A percentile compares a stretch with the other conserved stretches of the same genome.
These are phyloP conservation scores for Eulemur macaco DNA, from an alignment of 2,113 vertebrate genomes.

Conservation along the genomic window DNA sequence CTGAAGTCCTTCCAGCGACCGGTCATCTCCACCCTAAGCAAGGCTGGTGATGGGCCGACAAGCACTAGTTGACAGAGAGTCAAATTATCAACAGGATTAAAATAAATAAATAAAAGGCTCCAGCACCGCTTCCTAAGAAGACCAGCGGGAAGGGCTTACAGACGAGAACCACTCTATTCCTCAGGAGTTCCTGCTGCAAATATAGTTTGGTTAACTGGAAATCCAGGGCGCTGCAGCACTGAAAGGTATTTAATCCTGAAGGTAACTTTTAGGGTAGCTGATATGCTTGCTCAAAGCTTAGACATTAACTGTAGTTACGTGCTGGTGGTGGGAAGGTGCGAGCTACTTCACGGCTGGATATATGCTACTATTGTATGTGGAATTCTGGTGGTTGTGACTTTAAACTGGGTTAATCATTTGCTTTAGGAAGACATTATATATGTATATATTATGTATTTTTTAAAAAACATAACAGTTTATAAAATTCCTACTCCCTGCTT, in stretches of 20 bases:
- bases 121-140: constrained; percentile 79
- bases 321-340: constrained; percentile 33
- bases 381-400: constrained; percentile 60
- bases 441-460: constrained; percentile 46
- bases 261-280: constrained; percentile 83
- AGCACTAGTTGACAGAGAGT: constrained; percentile 87
- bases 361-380: constrained; percentile 65
- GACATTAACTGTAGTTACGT: constrained; percentile 65
- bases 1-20: constrained; percentile 80
- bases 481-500: constrained; percentile 56
- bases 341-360: constrained; percentile 60
- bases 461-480: constrained; percentile 58
- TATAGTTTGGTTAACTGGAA: constrained; percentile 84
- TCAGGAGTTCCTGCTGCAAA: constrained; percentile 84
- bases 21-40: constrained; percentile 81
- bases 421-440: constrained; percentile 60
- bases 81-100: constrained; percentile 84
- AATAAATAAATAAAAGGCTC: constrained; percentile 63
- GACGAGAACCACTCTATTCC: constrained; percentile 80
- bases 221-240: constrained; percentile 77
- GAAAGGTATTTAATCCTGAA: constrained; percentile 84
- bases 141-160: constrained; percentile 79
- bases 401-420: constrained; percentile 61
- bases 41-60: constrained; percentile 78
- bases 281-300: constrained; percentile 65